phyloP scores from a whole-genome alignment of 2,888 invertebrate species.

The Drosophila rellima region DNA sequence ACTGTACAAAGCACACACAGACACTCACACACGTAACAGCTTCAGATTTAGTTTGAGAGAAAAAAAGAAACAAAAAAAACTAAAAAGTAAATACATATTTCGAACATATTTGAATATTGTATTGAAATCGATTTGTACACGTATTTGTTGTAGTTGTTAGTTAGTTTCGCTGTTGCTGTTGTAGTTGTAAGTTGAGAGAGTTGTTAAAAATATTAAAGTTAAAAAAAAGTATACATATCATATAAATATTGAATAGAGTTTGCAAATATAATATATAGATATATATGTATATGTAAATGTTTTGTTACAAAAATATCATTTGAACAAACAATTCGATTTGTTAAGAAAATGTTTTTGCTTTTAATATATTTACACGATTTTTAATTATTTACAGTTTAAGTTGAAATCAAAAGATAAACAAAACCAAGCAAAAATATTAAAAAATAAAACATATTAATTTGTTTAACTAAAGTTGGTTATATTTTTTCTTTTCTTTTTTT shows the following conservation, averaged over 20 bases:
- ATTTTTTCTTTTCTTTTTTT: conserved; percentile 23
- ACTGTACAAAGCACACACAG: conserved; percentile 43
- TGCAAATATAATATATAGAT: conserved; percentile 78
- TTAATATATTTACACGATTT: conserved; percentile 82
- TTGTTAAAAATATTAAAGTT: conserved; percentile 67
- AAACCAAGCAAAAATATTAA: conserved; percentile 64
- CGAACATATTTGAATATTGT: conserved; percentile 46
- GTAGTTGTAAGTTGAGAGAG: conserved; percentile 54
- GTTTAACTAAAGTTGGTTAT: conserved; percentile 54
- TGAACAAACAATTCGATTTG: conserved; percentile 73
- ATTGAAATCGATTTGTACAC: conserved; percentile 57
- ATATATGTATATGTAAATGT: conserved; percentile 74
- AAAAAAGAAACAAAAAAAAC: conserved; percentile 47
- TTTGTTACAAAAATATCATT: conserved; percentile 71
- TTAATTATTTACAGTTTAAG: conserved; percentile 85
- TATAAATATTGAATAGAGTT: conserved; percentile 79
- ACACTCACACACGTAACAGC: conserved; percentile 15
- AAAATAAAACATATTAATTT: conserved; percentile 45
- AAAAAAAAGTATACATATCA: conserved; percentile 77
- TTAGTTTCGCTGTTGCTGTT: conserved; percentile 36
- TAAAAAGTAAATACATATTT: conserved; percentile 39
- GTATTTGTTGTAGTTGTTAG: conserved; percentile 36
- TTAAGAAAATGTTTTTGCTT: conserved; percentile 57
- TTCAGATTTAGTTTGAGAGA: conserved; percentile 11
- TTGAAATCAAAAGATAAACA: conserved; percentile 41